Conservation (phyloP, 1,140 invertebrate species). For the Lamellibrachia luymesi region DNA sequence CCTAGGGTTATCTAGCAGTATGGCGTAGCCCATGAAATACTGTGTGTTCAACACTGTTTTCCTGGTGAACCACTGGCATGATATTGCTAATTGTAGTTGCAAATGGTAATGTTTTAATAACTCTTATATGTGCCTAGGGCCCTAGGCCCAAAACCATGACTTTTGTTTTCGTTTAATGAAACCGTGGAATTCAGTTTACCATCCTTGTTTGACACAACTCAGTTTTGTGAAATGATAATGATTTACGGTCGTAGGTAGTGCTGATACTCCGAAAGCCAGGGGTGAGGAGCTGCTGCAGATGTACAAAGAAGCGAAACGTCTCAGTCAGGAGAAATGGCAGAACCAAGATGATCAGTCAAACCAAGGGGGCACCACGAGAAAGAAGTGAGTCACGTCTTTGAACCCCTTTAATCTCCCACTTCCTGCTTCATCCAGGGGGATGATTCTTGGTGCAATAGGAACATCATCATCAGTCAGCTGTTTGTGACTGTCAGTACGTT, state of each 20-base stretch:
- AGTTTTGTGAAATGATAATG: neutral
- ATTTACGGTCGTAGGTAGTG: slow-evolving; percentile 16
- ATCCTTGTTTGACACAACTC: neutral
- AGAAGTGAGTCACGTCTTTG: neutral
- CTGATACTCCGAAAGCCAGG: slow-evolving; percentile 22
- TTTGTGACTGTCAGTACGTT: too few species aligned
- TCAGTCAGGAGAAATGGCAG: slow-evolving; percentile 34
- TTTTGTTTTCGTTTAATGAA: too few species aligned
- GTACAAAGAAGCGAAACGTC: slow-evolving; percentile 34
- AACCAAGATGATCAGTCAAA: slow-evolving; percentile 23
- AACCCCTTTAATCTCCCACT: neutral
- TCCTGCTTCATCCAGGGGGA: neutral
- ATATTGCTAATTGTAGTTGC: too few species aligned
- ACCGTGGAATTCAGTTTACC: neutral
- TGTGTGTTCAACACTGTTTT: too few species aligned
- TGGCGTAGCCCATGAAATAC: too few species aligned
- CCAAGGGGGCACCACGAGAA: neutral
- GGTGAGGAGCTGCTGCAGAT: slow-evolving; percentile 29
- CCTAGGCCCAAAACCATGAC: too few species aligned
- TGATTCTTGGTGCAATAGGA: too few species aligned
- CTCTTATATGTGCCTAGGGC: too few species aligned
- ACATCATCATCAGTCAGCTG: too few species aligned
- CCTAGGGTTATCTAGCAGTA: too few species aligned
- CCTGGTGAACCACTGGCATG: too few species aligned
- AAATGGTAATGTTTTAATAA: too few species aligned